Evolutionary conservation across 1,140 invertebrate species (phyloP).

Genomic region (Scaptomyza hsui): DNA sequence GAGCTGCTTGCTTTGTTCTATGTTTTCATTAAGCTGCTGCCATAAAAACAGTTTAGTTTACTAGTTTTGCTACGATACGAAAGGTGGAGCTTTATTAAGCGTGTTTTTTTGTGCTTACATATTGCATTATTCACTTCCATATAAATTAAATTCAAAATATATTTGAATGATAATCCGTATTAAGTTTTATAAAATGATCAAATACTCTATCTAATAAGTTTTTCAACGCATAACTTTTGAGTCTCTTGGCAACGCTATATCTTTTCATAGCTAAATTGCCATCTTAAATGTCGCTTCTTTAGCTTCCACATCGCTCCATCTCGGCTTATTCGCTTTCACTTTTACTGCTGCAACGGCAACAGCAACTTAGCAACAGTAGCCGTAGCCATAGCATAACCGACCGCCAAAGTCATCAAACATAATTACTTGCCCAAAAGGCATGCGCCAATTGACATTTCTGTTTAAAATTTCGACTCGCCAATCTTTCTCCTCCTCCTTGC

Average conservation of each 20-base stretch:
- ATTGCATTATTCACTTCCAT: too few relatives aligned
- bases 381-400: conserved; percentile 14
- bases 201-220: too few relatives aligned
- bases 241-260: background rate
- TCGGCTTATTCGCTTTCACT: conserved; percentile 36
- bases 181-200: too few relatives aligned
- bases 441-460: conserved; percentile 69
- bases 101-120: too few relatives aligned
- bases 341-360: conserved; percentile 11
- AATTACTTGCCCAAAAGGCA: conserved; percentile 75
- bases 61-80: background rate
- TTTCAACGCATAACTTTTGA: too few relatives aligned
- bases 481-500: background rate
- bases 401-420: conserved; percentile 67
- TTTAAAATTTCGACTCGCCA: conserved; percentile 26
- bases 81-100: background rate
- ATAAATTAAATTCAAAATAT: too few relatives aligned
- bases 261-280: background rate
- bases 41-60: background rate
- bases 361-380: too few relatives aligned
- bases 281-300: background rate
- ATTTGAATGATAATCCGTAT: too few relatives aligned
- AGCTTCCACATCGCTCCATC: background rate
- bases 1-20: background rate
- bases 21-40: background rate